Evolutionary conservation across 1,140 invertebrate species (phyloP), one percentile per base, ranked within the genome.

Genomic region (Bilobella aurantiaca): DNA sequence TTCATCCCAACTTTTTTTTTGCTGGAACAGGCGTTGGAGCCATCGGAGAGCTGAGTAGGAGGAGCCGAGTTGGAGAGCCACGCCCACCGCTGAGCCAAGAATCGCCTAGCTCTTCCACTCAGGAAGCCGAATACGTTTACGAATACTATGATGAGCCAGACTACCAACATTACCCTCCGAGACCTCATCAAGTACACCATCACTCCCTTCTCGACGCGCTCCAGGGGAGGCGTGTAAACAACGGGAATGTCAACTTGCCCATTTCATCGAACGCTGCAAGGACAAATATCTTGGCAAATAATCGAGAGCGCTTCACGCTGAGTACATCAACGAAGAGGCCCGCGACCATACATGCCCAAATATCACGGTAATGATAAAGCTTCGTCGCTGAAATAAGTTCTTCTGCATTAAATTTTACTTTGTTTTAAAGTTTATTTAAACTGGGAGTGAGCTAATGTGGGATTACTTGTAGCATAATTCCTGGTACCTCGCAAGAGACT

Each of bases 91-190:
- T 18, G 8, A 42, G 34, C 34, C 8, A 18, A 18, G 34, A 42
- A 42, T 8, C 18, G 18, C 34, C 34, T 8, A 53, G 49, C 49
- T 53, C 49, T 53, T 23, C 49, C 49, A 16, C 49, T 53, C 49
- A 53, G 25, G 61, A 60, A 3, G 65, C 67, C 3, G 69, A 70
- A 21, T 70, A 70, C 60, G 63, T 59, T 0, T 58, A 64, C 16
- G 69, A 70, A 32, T 70, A 70, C 47, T 46, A 64, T 21, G 65
- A 65, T 30, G 62, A 63, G 30, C 62, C 67, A 8, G 60, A 66
- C 31, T 32, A 42, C 63, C 63, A 23, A 63, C 58, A 1, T 23
- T 58, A 27, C 49, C 56, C 16, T n/a, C 60, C 5, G 46, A 31
- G 14, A 46, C 49, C 23, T n/a, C 49, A 53, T 42, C 34, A 25